Conservation (phyloP, 2,888 invertebrate genomes). For the Taphrorychus bicolor region DNA sequence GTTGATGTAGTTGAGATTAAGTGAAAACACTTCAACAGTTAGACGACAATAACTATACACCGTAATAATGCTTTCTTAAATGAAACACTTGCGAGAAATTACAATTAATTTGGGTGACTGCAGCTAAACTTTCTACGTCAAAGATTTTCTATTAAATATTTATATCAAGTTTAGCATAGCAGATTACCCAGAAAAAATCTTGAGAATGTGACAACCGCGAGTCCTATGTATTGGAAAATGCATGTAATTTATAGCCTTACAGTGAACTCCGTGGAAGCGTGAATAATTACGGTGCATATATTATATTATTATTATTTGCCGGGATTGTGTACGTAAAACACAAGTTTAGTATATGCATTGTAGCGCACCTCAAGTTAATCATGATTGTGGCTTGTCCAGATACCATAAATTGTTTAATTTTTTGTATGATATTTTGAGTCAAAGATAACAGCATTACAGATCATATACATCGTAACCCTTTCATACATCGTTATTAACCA, state of each 20-base stretch:
- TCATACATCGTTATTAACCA: too few relatives aligned
- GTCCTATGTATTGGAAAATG: background rate
- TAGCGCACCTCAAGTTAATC: too few relatives aligned
- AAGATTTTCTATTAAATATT: slow-evolving; percentile 1
- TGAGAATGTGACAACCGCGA: background rate
- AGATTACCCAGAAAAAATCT: background rate
- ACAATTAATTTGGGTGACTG: slow-evolving; percentile 13
- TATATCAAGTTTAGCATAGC: background rate
- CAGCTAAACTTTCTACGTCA: slow-evolving; percentile 6
- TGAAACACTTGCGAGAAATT: slow-evolving; percentile 4
- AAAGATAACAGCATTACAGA: too few relatives aligned
- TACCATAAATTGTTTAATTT: too few relatives aligned
- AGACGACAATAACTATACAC: background rate
- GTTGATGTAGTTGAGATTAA: background rate
- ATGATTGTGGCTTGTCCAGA: too few relatives aligned
- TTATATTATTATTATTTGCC: too few relatives aligned
- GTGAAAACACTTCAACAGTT: slow-evolving; percentile 4
- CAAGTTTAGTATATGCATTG: too few relatives aligned
- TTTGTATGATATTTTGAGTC: too few relatives aligned
- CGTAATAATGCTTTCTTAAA: slow-evolving; percentile 6
- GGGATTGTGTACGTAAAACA: too few relatives aligned
- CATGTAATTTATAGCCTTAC: background rate
- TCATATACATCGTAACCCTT: too few relatives aligned
- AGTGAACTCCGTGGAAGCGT: background rate
- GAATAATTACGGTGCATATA: background rate